Base-by-base conservation (phyloP, 2,113 vertebrate species). In the Limnothrissa miodon region DNA sequence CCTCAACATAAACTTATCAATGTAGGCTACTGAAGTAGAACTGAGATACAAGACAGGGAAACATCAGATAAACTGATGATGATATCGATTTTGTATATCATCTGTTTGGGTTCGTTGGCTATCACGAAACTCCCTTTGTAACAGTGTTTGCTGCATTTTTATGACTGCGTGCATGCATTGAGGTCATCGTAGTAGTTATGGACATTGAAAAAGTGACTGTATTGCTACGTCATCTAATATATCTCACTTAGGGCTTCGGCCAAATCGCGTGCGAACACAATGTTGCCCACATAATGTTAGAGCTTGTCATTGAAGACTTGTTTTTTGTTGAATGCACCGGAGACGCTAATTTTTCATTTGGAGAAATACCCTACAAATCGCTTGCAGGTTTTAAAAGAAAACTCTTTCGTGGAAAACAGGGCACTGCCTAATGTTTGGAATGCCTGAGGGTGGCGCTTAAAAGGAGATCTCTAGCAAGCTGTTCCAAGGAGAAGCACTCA, bases 381-480 rank as follows among this genome's bases (percentile, higher is more conserved):
- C 66, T 11, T 15, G 29, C 19, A 39, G 29, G 29, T 17, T 36
- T 74, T 74, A 10, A 13, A 13, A 74, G 66, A 74, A 74, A 36
- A 17, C 11, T 74, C 66, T 74, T 74, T 74, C 66, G 66, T 74
- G 66, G 66, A 74, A 74, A 74, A 74, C 33, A 36, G 66, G 66
- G 66, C 11, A 74, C 66, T 74, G 66, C 66, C 66, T 74, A 36
- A 13, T 74, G 66, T 74, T 74, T 36, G 66, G 66, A 74, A 74
- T 74, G 66, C 66, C 66, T 36, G 66, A 74, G 66, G 66, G 66
- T 74, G 66, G 66, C 66, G 66, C 66, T 74, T 74, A 74, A 74
- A 74, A 36, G 36, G 29, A 74, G 29, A 36, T 74, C 36, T 74
- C 66, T 36, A 33, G 29, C 66, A 74, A 74, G 15, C 66, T 15